A percentile compares a stretch with the other conserved stretches of the same genome.
These are phyloP conservation scores for Pogonomyrmex barbatus DNA, from an alignment of 1,140 invertebrate genomes.

Conservation along the genomic window DNA sequence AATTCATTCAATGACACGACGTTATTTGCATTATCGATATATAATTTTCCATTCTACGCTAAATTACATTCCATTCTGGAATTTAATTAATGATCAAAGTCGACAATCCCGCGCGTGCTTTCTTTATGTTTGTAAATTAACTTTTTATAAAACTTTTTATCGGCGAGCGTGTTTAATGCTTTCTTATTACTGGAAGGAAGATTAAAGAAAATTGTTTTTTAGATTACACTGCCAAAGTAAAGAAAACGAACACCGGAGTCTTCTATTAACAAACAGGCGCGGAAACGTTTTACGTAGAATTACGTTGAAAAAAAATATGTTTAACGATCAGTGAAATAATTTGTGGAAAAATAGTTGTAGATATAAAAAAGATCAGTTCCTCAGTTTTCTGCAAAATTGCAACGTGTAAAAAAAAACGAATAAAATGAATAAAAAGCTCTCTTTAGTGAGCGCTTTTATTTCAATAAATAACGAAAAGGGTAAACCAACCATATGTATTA, in stretches of 20 bases:
- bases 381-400: constrained; percentile 8
- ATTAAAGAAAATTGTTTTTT: constrained; percentile 42
- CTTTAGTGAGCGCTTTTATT: neutral
- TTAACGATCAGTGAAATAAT: constrained; percentile 5
- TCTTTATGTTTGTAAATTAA: constrained; percentile 35
- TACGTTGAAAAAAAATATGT: neutral
- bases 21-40: constrained; percentile 3
- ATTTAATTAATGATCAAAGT: constrained; percentile 30
- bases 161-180: constrained; percentile 13
- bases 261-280: constrained; percentile 7
- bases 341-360: constrained; percentile 8
- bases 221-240: constrained; percentile 12
- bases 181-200: constrained; percentile 12
- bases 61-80: neutral
- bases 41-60: constrained; percentile 28
- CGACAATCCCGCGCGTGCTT: neutral
- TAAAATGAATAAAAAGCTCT: neutral
- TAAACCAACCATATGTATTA: neutral
- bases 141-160: constrained; percentile 25
- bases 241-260: neutral
- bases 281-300: neutral
- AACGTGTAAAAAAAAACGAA: neutral
- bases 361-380: neutral
- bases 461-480: neutral
- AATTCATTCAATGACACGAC: constrained; percentile 1